These are phyloP conservation scores for Salvelinus fontinalis DNA, from an alignment of 2,113 vertebrate genomes.

Conservation along the genomic window DNA sequence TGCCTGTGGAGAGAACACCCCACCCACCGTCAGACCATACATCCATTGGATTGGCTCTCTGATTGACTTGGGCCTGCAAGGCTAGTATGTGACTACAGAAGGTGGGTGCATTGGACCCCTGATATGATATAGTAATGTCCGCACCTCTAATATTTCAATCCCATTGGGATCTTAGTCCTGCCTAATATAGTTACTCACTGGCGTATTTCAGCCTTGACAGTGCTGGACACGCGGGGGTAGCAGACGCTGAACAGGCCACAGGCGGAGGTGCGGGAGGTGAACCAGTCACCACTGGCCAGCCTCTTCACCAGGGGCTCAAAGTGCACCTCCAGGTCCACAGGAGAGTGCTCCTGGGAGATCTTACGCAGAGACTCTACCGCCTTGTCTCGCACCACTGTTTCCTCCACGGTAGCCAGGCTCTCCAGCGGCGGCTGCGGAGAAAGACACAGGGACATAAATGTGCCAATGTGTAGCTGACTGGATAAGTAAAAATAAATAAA, in stretches of 20 bases:
- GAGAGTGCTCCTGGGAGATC: slow-evolving; percentile 88
- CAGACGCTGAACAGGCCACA: slow-evolving; percentile 90
- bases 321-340: slow-evolving; percentile 86
- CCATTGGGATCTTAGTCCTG: too few relatives aligned
- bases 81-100: too few relatives aligned
- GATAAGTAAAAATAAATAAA: too few relatives aligned
- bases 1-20: slow-evolving; percentile 65
- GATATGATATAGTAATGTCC: too few relatives aligned
- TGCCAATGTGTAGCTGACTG: not conserved
- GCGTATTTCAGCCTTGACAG: slow-evolving; percentile 86
- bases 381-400: slow-evolving; percentile 88
- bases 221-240: slow-evolving; percentile 85
- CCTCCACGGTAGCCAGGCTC: slow-evolving; percentile 89
- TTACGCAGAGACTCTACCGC: slow-evolving; percentile 89
- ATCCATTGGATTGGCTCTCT: too few relatives aligned
- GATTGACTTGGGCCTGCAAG: too few relatives aligned
- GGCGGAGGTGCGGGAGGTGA: slow-evolving; percentile 89
- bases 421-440: slow-evolving; percentile 84
- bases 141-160: too few relatives aligned
- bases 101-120: too few relatives aligned
- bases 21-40: too few relatives aligned
- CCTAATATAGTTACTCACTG: slow-evolving; percentile 76
- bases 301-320: slow-evolving; percentile 90
- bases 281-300: slow-evolving; percentile 89
- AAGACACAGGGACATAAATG: not conserved